Evolutionary conservation across 1,140 invertebrate species (phyloP), one percentile per base, ranked within the genome.

Genomic region (Pogonomyrmex barbatus): DNA sequence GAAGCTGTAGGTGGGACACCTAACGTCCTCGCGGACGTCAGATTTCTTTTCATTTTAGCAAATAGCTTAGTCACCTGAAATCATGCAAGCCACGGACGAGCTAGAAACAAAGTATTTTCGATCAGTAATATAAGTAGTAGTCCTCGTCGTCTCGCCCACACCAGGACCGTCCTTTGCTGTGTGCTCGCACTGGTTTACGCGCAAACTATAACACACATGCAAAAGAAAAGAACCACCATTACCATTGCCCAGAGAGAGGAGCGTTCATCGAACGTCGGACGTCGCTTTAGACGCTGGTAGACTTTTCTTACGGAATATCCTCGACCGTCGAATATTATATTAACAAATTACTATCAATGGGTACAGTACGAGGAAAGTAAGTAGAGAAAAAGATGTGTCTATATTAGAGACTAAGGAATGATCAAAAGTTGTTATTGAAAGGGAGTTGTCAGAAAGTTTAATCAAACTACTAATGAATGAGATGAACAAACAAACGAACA

Each of bases 131-230:
- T 91, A 94, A 94, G 93, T 93, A 93, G 93, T 92, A 89, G 93
- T 94, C 92, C 91, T 93, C 91, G 83, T 94, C 91, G 87, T 91
- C 88, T 91, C 90, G 91, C 78, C 87, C 90, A 86, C 91, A 91
- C 91, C 89, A 88, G 85, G 81, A 90, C 90, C 92, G 91, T 85
- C 92, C 87, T 86, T 92, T 92, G 92, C 56, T 91, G 91, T 88
- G 92, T 83, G 89, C 86, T 92, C 89, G 92, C 84, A 87, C 89
- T 78, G 91, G 78, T 83, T 92, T 94, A 88, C 92, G 89, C 88
- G 91, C 83, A 91, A 91, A 94, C 94, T 94, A 95, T 90, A 94
- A 94, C 93, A 94, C 93, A 94, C 94, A 92, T 94, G 94, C 94
- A 78, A 87, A 88, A 92, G 71, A 93, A 92, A 88, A 88, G 87